phyloP scores from a whole-genome alignment of 2,888 invertebrate genomes.

The Camptogramma bilineatum region DNA sequence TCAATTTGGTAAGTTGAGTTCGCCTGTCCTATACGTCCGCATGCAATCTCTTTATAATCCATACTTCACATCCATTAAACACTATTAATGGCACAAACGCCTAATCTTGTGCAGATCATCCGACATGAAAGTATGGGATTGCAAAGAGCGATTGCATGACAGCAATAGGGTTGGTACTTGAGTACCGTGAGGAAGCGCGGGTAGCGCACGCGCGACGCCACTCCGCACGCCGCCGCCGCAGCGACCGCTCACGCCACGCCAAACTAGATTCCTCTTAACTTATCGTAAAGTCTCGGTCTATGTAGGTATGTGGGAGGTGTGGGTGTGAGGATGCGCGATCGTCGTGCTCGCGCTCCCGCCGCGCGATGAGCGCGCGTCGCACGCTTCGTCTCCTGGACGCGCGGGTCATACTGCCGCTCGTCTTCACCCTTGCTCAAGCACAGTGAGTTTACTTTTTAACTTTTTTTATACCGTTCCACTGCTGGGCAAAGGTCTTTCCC shows the following conservation, averaged over 20 bases:
- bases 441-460: slow-evolving; percentile 64
- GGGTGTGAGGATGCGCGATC: slow-evolving; percentile 63
- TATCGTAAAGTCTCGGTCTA: slow-evolving; percentile 19
- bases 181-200: slow-evolving; percentile 45
- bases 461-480: neutral
- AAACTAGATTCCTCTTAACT: slow-evolving; percentile 39
- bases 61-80: neutral
- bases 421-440: slow-evolving; percentile 62
- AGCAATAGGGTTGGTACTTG: slow-evolving; percentile 26
- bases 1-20: slow-evolving; percentile 45
- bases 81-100: neutral
- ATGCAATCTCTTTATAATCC: neutral
- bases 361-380: slow-evolving; percentile 80
- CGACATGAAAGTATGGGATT: neutral
- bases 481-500: too few species aligned
- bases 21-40: neutral
- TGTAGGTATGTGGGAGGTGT: slow-evolving; percentile 33
- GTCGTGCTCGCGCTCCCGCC: slow-evolving; percentile 63
- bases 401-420: slow-evolving; percentile 56
- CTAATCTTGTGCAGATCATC: neutral
- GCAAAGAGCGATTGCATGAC: neutral
- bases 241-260: slow-evolving; percentile 69
- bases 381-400: slow-evolving; percentile 60
- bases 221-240: slow-evolving; percentile 67
- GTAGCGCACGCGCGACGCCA: slow-evolving; percentile 82